phyloP scores from a whole-genome alignment of 2,888 invertebrate species.

The Lasioglossum malachurum region DNA sequence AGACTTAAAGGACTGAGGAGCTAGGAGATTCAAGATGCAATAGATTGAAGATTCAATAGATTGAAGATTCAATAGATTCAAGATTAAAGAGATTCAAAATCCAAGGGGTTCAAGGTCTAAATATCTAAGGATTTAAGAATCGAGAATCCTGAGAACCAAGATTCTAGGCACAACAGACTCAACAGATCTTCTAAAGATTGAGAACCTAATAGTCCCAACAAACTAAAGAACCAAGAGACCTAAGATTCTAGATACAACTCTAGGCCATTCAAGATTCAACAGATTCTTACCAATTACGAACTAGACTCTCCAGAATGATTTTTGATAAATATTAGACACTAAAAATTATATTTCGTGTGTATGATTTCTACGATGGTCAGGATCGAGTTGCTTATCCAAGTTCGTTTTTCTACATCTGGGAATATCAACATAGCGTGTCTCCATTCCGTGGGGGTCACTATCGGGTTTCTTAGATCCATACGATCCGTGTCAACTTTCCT shows the following conservation, averaged over 20 bases:
- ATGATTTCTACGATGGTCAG: neutral
- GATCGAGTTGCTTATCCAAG: neutral
- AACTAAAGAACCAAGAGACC: neutral
- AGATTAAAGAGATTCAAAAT: neutral
- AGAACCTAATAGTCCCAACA: neutral
- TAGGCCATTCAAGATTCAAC: neutral
- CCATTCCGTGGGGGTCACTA: neutral
- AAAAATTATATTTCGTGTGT: neutral
- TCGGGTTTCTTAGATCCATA: neutral
- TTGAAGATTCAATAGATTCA: neutral
- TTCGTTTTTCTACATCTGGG: neutral
- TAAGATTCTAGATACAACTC: neutral
- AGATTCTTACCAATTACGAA: neutral
- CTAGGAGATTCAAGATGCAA: neutral
- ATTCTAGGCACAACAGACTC: neutral
- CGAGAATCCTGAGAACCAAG: neutral
- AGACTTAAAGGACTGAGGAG: neutral
- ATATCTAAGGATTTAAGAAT: neutral
- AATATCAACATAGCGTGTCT: neutral
- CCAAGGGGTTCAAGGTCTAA: neutral
- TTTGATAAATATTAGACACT: neutral
- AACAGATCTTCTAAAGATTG: neutral
- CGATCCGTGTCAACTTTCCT: neutral
- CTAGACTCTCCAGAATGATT: neutral
- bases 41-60: neutral